Evolutionary conservation across 2,113 vertebrate species (phyloP), one percentile per base, ranked within the genome.

Genomic region (Oncorhynchus clarkii): DNA sequence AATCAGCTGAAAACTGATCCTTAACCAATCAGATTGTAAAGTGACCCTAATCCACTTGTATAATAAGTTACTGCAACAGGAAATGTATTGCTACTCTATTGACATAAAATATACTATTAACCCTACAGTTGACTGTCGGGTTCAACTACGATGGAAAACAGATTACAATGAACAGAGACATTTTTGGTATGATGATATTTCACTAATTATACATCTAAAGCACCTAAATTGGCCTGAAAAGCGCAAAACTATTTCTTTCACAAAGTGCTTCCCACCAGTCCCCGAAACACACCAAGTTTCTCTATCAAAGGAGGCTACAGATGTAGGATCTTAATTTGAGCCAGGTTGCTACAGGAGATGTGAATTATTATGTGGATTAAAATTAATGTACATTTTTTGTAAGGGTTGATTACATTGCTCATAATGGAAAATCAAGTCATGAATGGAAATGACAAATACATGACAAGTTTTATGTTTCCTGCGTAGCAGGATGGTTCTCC

Each of bases 191-290:
- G 74, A 82, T 85, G 74, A 90, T 84, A 81, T 88, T 89, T 89
- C 85, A 88, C 84, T 72, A 85, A 82, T 89, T 85, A 83, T 69
- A 3, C 9, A 80, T 73, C 82, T 83, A 87, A 89, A 88, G 77
- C 82, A 82, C 78, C 76, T 83, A 79, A 66, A 78, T 66, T 87
- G 60, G 64, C 76, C 20, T 71, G 62, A 84, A 70, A 34, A 86
- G 79, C 78, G n/a, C 31, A 80, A 20, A 67, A 74, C 13, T 62
- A 66, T 26, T 73, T 45, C 1, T 45, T 79, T 76, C 66, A 76
- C 72, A 72, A 93, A 93, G 92, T 93, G 92, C 91, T 73, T 90
- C 78, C 82, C 29, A 20, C 45, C 68, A 48, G 20, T 80, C 78
- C 60, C 72, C 16, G 0, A 54, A 65, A 78, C 12, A 27, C 9